Evolutionary conservation across 2,797 vertebrate genomes (phyloP), one percentile per base, ranked within the genome.

Genomic region (Notolabrus celidotus): DNA sequence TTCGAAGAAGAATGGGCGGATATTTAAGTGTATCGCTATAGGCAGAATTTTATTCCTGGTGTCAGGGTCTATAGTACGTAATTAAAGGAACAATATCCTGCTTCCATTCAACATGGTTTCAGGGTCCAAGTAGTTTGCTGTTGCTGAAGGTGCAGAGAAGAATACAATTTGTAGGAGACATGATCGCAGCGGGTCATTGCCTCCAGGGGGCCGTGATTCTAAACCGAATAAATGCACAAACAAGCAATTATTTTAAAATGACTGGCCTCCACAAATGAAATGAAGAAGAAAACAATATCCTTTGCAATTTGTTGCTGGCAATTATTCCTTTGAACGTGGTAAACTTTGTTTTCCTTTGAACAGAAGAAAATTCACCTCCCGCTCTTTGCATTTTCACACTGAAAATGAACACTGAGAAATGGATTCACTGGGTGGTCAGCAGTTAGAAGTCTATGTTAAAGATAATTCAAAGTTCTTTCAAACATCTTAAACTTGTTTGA

Each of bases 191-290:
- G 4, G 49, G 49, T 79, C 59, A 20, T 47, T 65, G 70, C 78
- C 78, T 73, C 9, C 3, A 74, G 74, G 67, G 29, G 31, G 39
- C 25, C 0, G 1, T 2, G 15, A 45, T 29, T 70, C 63, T 16
- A 64, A 78, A 61, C 33, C 51, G 41, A 63, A 62, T 47, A 54
- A 72, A 74, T 66, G 67, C 63, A 74, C 49, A 74, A 84, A 80
- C 76, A 86, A 82, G 63, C 78, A 84, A 82, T 88, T 76, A 83
- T 74, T 77, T 71, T 45, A 22, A 57, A 74, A 74, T 72, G 39
- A 63, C 63, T 55, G 67, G 75, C 74, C 56, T 61, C 57, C 5
- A 17, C 56, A 42, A 56, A 45, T 41, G 7, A 29, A 59, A 68
- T 67, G 36, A 56, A 57, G 71, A 67, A 65, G 42, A 80, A 45